Conservation (phyloP, 2,888 invertebrate genomes). For the Rhodophaea formosa region DNA sequence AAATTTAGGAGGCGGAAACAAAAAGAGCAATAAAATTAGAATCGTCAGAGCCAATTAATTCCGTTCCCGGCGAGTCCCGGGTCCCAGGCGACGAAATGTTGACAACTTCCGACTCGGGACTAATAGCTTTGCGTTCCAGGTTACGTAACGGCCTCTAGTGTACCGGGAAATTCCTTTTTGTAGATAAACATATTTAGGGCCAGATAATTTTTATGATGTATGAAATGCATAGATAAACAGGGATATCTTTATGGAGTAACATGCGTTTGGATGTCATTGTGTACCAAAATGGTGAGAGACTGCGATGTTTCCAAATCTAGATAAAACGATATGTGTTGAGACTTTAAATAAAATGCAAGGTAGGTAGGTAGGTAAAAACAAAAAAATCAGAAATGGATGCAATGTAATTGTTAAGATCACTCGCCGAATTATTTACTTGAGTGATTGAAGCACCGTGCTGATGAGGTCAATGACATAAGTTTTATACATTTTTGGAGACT, state of each 20-base stretch:
- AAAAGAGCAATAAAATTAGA: slow-evolving; percentile 21
- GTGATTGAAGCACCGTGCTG: neutral
- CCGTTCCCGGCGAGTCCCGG: slow-evolving; percentile 27
- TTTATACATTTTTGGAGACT: neutral
- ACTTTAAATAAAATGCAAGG: no score
- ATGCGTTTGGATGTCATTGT: neutral
- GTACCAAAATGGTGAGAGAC: no score
- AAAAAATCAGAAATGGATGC: no score
- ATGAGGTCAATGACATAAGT: neutral
- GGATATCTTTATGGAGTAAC: neutral
- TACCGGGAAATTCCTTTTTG: slow-evolving; percentile 12
- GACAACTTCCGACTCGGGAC: slow-evolving; percentile 38
- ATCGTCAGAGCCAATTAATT: slow-evolving; percentile 35
- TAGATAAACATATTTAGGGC: slow-evolving; percentile 23
- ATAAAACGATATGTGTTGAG: no score
- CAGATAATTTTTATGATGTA: slow-evolving; percentile 11
- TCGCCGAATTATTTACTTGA: no score
- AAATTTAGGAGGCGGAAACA: slow-evolving; percentile 23
- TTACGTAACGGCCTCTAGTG: slow-evolving; percentile 7
- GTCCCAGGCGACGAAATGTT: slow-evolving; percentile 34
- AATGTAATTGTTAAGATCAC: no score
- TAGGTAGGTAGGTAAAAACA: no score
- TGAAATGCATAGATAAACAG: neutral
- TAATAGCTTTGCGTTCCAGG: slow-evolving; percentile 25
- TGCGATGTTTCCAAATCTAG: no score